phyloP scores from a whole-genome alignment of 2,797 vertebrate species.

The Threskiornis aethiopicus region DNA sequence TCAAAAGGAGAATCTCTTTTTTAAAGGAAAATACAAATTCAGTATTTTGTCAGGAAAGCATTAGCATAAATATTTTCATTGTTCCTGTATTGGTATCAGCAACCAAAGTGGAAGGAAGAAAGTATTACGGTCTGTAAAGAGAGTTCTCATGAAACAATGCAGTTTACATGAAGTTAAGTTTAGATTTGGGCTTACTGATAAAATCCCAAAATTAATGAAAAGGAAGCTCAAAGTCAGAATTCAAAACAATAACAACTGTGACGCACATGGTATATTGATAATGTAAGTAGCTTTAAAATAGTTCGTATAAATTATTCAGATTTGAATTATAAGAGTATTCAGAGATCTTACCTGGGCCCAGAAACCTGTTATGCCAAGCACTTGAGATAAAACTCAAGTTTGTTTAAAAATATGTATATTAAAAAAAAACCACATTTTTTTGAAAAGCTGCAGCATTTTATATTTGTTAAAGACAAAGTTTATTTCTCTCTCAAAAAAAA shows the following conservation, averaged over 20 bases:
- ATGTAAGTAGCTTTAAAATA: background rate
- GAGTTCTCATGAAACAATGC: background rate
- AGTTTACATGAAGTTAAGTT: background rate
- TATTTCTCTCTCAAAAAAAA: background rate
- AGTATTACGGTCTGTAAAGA: background rate
- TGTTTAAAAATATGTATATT: background rate
- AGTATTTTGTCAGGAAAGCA: background rate
- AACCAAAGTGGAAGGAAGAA: background rate
- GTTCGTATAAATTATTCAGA: background rate
- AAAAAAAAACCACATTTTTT: accelerated
- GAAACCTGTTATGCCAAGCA: background rate
- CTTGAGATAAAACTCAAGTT: background rate
- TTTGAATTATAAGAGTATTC: background rate
- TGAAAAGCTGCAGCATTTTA: background rate
- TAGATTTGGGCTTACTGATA: background rate
- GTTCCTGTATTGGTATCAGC: background rate
- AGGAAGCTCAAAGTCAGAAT: background rate
- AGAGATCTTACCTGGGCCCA: background rate
- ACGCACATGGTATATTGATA: background rate
- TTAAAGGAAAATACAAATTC: background rate
- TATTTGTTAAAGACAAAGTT: background rate
- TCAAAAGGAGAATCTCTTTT: background rate
- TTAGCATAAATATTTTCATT: background rate
- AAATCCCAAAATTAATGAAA: background rate
- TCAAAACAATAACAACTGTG: background rate